Conservation (phyloP, 2,113 vertebrate genomes). For the Otocyon megalotis region DNA sequence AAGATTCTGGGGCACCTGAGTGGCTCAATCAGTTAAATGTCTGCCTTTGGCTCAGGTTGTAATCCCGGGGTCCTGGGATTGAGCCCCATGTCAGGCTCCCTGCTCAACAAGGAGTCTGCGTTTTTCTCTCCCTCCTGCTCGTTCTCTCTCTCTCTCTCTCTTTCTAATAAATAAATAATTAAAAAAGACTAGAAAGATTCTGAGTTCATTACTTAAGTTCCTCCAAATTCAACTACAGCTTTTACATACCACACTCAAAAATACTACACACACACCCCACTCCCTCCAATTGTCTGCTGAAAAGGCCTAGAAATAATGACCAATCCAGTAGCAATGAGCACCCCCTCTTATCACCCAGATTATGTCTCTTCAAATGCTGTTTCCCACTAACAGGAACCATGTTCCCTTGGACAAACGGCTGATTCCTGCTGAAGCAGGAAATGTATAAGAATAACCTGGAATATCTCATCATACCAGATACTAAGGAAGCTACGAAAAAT, state of each 20-base stretch:
- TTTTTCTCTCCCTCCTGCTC: no score
- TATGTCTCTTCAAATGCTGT: neutral
- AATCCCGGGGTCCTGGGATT: no score
- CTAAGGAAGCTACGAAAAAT: neutral
- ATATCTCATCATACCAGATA: neutral
- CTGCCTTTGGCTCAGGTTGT: no score
- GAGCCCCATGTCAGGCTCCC: no score
- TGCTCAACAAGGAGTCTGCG: no score
- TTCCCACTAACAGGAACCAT: neutral
- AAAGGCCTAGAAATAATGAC: neutral
- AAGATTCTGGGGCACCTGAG: neutral
- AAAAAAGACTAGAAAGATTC: neutral
- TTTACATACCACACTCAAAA: neutral
- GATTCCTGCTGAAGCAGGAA: neutral
- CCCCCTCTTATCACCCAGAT: neutral
- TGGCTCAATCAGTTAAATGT: no score
- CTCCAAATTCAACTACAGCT: neutral
- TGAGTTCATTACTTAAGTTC: neutral
- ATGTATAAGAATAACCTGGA: neutral
- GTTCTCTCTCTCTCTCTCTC: no score
- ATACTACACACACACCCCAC: neutral
- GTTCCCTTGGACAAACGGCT: neutral
- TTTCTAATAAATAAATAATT: no score
- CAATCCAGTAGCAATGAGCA: neutral
- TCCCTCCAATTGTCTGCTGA: neutral